Evolutionary conservation across 2,797 vertebrate species (phyloP).

Genomic region (Mionectes olivaceus): DNA sequence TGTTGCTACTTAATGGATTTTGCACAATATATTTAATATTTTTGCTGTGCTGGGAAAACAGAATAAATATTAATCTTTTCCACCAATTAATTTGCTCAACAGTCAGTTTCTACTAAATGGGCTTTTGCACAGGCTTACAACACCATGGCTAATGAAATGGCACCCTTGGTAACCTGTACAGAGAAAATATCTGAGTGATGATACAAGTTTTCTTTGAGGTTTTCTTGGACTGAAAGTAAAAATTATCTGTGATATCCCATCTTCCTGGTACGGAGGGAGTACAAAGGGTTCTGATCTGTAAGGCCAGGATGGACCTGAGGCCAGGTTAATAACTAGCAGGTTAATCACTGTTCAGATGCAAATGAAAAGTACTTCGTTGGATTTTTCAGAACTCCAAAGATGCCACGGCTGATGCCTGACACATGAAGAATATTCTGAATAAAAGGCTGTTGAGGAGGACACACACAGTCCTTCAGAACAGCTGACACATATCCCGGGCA

Average conservation of each 20-base stretch:
- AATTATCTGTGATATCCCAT: background rate
- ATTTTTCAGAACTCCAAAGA: background rate
- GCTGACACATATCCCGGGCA: background rate
- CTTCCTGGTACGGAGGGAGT: background rate
- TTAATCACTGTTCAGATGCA: background rate
- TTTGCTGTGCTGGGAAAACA: slow-evolving; percentile 47
- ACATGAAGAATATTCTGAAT: background rate
- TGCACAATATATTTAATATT: slow-evolving; percentile 48
- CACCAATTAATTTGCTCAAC: slow-evolving; percentile 68
- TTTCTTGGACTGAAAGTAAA: background rate
- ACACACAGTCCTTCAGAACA: background rate
- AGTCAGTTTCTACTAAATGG: slow-evolving; percentile 51
- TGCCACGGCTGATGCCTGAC: background rate
- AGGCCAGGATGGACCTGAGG: background rate
- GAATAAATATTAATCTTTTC: slow-evolving; percentile 72
- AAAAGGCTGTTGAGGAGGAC: background rate
- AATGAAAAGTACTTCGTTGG: background rate
- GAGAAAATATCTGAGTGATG: background rate
- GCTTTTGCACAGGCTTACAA: slow-evolving; percentile 47
- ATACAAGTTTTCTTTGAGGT: background rate
- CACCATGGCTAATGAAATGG: slow-evolving; percentile 42
- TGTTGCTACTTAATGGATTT: slow-evolving; percentile 44
- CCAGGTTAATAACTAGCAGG: background rate
- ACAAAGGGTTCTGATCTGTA: background rate
- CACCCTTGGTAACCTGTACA: slow-evolving; percentile 9